Evolutionary conservation across 1,140 invertebrate species (phyloP).

Genomic region (Nebria ingens): DNA sequence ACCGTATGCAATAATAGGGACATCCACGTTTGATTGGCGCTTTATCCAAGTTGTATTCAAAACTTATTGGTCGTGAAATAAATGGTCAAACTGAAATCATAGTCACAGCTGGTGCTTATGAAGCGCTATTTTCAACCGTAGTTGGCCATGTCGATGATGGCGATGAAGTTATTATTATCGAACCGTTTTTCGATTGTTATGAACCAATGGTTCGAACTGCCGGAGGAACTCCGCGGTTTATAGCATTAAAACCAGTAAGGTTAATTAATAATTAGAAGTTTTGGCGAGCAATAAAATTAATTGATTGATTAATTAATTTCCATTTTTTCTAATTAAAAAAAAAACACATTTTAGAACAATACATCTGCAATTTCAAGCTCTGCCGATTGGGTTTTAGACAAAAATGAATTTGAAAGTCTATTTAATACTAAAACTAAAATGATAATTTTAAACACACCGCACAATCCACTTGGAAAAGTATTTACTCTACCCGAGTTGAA

Average conservation of each 20-base stretch:
- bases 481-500: constrained; percentile 60
- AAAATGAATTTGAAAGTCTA: constrained; percentile 65
- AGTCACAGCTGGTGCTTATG: constrained; percentile 86
- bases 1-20: constrained; percentile 52
- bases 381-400: constrained; percentile 83
- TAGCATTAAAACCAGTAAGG: constrained; percentile 73
- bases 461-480: constrained; percentile 93
- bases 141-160: constrained; percentile 66
- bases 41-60: constrained; percentile 75
- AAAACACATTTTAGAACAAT: constrained; percentile 15
- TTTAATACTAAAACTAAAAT: constrained; percentile 90
- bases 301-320: neutral
- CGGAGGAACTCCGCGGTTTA: constrained; percentile 78
- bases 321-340: neutral
- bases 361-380: no score
- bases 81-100: constrained; percentile 56
- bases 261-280: no score
- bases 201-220: constrained; percentile 85
- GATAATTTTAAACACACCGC: constrained; percentile 91
- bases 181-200: constrained; percentile 98
- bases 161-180: constrained; percentile 93
- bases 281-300: neutral
- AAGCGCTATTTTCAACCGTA: constrained; percentile 76
- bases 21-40: constrained; percentile 82
- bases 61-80: constrained; percentile 59